Conservation (phyloP, 2,113 vertebrate species). For the Phainopepla nitens region DNA sequence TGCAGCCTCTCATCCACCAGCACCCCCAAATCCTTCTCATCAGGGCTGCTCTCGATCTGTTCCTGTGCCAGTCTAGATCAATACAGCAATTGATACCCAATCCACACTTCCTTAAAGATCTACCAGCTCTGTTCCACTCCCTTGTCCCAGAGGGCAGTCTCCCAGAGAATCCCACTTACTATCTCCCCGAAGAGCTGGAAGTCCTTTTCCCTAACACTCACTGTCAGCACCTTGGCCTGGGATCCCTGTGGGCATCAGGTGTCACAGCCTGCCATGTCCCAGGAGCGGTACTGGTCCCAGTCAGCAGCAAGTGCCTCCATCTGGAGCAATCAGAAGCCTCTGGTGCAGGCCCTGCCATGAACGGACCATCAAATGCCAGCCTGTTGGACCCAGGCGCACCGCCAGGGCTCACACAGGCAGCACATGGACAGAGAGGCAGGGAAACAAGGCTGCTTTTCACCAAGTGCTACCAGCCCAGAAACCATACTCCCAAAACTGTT, state of each 20-base stretch:
- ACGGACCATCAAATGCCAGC: background rate
- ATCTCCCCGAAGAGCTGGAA: background rate
- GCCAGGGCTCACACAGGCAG: background rate
- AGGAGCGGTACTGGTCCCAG: background rate
- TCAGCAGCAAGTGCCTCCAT: background rate
- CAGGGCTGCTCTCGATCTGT: background rate
- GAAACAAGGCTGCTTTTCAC: background rate
- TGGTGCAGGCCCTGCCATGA: background rate
- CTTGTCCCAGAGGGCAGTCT: background rate
- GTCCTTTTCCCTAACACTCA: background rate
- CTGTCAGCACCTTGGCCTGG: background rate
- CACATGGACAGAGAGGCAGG: background rate
- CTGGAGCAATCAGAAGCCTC: background rate
- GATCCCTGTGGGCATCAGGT: background rate
- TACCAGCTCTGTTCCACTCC: background rate
- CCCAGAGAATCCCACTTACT: background rate
- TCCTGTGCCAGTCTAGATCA: background rate
- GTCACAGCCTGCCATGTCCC: background rate
- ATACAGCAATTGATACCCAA: background rate
- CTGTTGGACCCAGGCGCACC: background rate
- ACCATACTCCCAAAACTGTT: background rate
- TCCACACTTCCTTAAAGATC: background rate
- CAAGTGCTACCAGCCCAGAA: background rate
- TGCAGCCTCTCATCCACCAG: background rate
- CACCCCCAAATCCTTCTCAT: background rate